Base-by-base conservation (phyloP, 92 coral and sea anemone genomes). In the Epizoanthus illoricatus region DNA sequence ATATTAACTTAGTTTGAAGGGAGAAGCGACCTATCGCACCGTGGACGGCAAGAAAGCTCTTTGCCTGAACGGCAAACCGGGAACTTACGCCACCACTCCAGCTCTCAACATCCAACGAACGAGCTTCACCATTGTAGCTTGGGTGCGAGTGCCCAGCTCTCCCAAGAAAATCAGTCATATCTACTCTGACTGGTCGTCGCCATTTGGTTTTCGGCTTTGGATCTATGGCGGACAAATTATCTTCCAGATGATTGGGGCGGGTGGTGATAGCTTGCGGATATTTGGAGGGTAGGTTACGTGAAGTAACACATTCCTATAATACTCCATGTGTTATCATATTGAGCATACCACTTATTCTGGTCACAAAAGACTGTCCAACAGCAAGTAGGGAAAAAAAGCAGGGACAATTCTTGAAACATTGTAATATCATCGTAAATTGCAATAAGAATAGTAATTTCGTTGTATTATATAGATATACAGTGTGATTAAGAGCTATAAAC, bases 201-300 rank as follows among this genome's bases (percentile, higher is more conserved):
- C 80, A 7, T 75, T 58, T 59, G 80, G 69, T 4, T 75, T 75
- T 41, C 80, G 80, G 7, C 69, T 75, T 75, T 75, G 80, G 80
- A 61, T 59, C 61, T 75, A 75, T 5, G 52, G 80, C 7, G 80
- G 80, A 9, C 24, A 18, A 3, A 15, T 75, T 65, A 57, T 75
- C 57, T 75, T 75, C 43, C 80, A 75, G 65, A 75, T 75, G 80
- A 58, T 11, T 36, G 43, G 42, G 3, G 80, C 80, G 2, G 33
- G 17, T 33, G 54, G 69, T 6, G 68, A 33, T 28, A 57, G 52
- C 52, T 28, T 36, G 8, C 80, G 80, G 54, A 57, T 75, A 75
- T 24, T 58, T 59, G 80, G 80, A 39, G 69, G 80, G 80, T 75
- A 59, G 45, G 80, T 75, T 16, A 55, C 42, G n/a, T 55, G 21